Base-by-base conservation (phyloP, 2,888 invertebrate species). In the Crocallis elinguaria region DNA sequence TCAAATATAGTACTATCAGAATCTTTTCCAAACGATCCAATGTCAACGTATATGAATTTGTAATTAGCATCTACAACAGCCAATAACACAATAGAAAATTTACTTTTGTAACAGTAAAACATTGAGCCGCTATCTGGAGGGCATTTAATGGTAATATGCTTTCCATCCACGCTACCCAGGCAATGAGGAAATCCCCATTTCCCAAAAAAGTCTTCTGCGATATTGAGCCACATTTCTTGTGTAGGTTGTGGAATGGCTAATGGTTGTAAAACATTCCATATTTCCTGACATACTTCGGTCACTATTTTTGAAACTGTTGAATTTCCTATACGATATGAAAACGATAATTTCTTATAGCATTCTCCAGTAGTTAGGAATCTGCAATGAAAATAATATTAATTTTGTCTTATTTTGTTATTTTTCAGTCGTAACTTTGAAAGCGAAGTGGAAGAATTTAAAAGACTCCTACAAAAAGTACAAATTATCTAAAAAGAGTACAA, bases 351-450 rank as follows among this genome's bases (percentile, higher is more conserved):
- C 21, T 19, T 37, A 12, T 37, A 37, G n/a, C 12, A 11, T 6
- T 37, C 37, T 21, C 37, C 37, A 37, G 37, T 37, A 11, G 37
- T 12, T 21, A 37, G 21, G 12, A 37, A 37, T 12, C 37, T 37
- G 37, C 11, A 37, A 37, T 21, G 12, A 29, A n/a, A n/a, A n/a
- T n/a, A n/a, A n/a, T n/a, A n/a, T n/a, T n/a, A n/a, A n/a, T n/a
- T n/a, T n/a, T n/a, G n/a, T n/a, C n/a, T n/a, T n/a, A n/a, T n/a
- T n/a, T n/a, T n/a, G n/a, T n/a, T n/a, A n/a, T 43, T 23, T 51
- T 51, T 39, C 53, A 62, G 57, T 60, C 23, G 29, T 11, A 52
- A 35, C 51, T 36, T 23, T 52, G 36, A 46, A 52, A 45, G 36
- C 45, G 21, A 45, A 52, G 14, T 52, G 51, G 51, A 52, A 36